These are phyloP conservation scores for Lateolabrax maculatus DNA, from an alignment of 2,797 vertebrate genomes.

Conservation along the genomic window DNA sequence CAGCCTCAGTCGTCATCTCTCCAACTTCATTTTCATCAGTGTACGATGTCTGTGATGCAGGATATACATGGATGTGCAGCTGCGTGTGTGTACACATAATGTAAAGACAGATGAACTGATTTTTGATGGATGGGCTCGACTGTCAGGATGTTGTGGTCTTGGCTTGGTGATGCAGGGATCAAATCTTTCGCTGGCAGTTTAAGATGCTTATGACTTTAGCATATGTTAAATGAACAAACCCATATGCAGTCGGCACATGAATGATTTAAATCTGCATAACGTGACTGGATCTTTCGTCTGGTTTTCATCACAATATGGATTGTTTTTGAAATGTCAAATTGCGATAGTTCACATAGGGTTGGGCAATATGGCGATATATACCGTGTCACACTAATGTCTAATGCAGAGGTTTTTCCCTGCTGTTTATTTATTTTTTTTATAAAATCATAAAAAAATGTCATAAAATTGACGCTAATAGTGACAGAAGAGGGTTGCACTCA, in stretches of 20 bases:
- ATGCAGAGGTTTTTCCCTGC: no score
- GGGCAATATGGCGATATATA: not conserved
- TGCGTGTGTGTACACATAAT: not conserved
- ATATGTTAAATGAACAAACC: not conserved
- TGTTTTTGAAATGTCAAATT: not conserved
- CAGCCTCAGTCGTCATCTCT: not conserved
- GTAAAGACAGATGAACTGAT: slow-evolving; percentile 4
- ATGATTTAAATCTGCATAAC: not conserved
- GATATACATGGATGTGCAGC: not conserved
- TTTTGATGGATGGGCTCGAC: slow-evolving; percentile 5
- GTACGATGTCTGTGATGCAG: not conserved
- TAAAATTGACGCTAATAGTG: not conserved
- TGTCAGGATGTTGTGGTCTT: slow-evolving; percentile 13
- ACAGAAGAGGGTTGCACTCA: not conserved
- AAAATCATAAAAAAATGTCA: no score
- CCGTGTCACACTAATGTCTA: not conserved
- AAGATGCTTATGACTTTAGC: slow-evolving; percentile 24
- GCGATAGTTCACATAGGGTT: not conserved
- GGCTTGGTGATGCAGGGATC: not conserved
- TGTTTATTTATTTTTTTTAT: not conserved
- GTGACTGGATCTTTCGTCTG: not conserved
- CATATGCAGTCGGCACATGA: not conserved
- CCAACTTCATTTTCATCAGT: not conserved
- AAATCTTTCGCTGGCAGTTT: not conserved
- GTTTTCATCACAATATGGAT: not conserved